Evolutionary conservation across 2,113 vertebrate genomes (phyloP).

Genomic region (Sminthopsis crassicaudata): DNA sequence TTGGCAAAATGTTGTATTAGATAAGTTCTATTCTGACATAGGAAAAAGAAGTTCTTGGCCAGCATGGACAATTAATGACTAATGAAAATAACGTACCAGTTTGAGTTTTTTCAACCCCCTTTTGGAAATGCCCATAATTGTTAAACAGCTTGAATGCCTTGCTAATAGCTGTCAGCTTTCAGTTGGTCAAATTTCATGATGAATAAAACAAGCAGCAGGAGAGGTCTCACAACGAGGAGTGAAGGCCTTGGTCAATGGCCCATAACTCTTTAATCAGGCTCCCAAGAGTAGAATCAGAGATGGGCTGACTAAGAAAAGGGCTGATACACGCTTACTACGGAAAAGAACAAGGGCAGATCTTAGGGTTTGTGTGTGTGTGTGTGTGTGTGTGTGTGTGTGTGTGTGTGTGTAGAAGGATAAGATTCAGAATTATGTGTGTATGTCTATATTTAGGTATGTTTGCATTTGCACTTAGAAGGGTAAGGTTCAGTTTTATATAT

Average conservation of each 20-base stretch:
- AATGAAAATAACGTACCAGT: neutral
- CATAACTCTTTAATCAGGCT: neutral
- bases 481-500: neutral
- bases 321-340: neutral
- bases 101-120: neutral
- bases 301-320: neutral
- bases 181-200: neutral
- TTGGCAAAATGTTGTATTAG: neutral
- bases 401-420: neutral
- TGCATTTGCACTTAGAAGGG: neutral
- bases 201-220: neutral
- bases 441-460: neutral
- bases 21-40: neutral
- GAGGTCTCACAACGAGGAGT: neutral
- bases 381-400: neutral
- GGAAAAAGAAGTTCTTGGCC: neutral
- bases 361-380: neutral
- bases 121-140: slow-evolving; percentile 11
- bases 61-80: neutral
- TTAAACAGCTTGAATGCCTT: neutral
- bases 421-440: no score
- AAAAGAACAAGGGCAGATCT: neutral
- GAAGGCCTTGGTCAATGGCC: neutral
- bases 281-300: neutral
- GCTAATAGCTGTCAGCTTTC: neutral